A percentile compares a stretch with the other conserved stretches of the same genome.
Conservation (phyloP, 2,113 vertebrate species). For the Oreochromis aureus region DNA sequence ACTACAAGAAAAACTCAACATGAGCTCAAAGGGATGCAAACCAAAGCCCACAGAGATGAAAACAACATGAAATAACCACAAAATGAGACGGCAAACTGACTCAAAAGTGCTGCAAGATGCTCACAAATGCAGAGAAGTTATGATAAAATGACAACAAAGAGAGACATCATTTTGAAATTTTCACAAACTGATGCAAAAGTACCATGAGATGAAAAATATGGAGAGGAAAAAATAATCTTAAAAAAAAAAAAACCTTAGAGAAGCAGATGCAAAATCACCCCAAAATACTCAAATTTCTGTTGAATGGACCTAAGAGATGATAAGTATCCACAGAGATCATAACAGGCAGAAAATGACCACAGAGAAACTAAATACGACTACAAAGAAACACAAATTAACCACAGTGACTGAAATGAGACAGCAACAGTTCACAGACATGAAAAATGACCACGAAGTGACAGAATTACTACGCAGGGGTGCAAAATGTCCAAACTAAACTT, state of each 20-base stretch:
- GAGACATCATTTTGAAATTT: neutral
- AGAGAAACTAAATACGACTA: neutral
- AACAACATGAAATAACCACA: neutral
- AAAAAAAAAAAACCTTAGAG: neutral
- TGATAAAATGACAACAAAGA: neutral
- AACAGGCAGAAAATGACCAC: neutral
- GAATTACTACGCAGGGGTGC: neutral
- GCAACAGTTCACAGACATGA: too few species aligned
- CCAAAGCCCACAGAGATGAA: neutral
- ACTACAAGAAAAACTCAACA: neutral
- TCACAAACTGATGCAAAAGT: neutral
- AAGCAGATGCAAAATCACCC: neutral
- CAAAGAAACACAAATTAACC: neutral
- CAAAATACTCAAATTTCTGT: neutral
- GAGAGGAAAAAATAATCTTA: neutral
- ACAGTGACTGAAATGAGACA: accelerated
- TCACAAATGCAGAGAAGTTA: too few species aligned
- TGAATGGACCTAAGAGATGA: neutral
- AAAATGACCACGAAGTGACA: neutral
- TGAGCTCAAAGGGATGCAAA: neutral
- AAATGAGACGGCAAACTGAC: accelerated
- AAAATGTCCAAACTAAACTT: neutral
- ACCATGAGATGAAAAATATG: accelerated
- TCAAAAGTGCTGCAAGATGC: neutral
- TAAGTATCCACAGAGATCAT: accelerated